phyloP scores from a whole-genome alignment of 2,888 invertebrate genomes.

The Orchesellides sinensis region DNA sequence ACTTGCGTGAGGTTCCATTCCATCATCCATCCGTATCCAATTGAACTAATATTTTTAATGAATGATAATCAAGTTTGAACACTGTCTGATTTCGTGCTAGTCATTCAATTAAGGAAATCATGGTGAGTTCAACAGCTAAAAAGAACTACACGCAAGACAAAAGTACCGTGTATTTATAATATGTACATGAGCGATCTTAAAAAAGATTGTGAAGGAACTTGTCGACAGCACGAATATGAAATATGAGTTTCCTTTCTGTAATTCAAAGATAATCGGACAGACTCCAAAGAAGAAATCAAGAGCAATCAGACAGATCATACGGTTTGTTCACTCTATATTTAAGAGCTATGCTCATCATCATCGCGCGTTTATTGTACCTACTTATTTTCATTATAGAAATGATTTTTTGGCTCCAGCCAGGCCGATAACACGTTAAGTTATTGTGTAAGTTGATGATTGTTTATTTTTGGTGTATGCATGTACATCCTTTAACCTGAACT shows the following conservation, averaged over 20 bases:
- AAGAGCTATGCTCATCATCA: constrained; percentile 57
- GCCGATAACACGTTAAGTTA: not conserved
- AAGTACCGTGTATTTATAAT: not conserved
- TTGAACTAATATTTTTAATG: constrained; percentile 50
- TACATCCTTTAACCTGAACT: not conserved
- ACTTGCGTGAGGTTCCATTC: constrained; percentile 45
- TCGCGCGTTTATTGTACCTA: constrained; percentile 30
- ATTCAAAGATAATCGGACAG: constrained; percentile 27
- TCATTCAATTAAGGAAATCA: constrained; percentile 47
- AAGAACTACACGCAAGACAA: not conserved
- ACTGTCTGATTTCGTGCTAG: constrained; percentile 21
- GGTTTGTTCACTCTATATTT: constrained; percentile 18
- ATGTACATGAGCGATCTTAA: constrained; percentile 11
- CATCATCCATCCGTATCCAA: not conserved
- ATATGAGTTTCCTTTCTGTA: constrained; percentile 37
- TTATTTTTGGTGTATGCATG: not conserved
- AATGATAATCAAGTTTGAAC: constrained; percentile 42
- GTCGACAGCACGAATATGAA: constrained; percentile 45
- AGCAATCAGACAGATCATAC: constrained; percentile 56
- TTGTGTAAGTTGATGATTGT: not conserved
- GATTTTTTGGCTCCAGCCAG: constrained; percentile 31
- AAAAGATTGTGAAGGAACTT: constrained; percentile 26
- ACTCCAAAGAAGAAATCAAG: constrained; percentile 49
- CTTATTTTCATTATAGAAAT: constrained; percentile 20
- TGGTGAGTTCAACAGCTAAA: not conserved